Conservation (phyloP, 2,113 vertebrate species). For the Arothron firmamentum region DNA sequence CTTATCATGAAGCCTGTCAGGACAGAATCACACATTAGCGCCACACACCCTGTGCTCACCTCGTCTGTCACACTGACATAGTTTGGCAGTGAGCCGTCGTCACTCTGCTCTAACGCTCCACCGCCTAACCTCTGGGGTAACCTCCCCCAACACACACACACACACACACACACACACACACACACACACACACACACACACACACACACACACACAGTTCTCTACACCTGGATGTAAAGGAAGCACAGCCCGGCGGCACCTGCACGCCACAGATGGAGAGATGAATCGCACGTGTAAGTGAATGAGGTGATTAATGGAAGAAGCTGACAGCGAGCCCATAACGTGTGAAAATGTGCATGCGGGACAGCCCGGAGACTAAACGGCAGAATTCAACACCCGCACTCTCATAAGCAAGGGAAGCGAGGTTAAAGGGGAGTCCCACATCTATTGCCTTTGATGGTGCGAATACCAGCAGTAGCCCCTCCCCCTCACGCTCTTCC, state of each 20-base stretch:
- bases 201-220: too few species aligned
- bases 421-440: slow-evolving; percentile 30
- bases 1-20: too few species aligned
- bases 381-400: slow-evolving; percentile 35
- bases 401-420: slow-evolving; percentile 19
- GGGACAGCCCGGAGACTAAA: slow-evolving; percentile 40
- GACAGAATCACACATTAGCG: too few species aligned
- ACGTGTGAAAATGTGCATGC: slow-evolving; percentile 55
- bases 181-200: too few species aligned
- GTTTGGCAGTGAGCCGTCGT: slow-evolving; percentile 57
- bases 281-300: slow-evolving; percentile 48
- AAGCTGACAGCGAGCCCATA: slow-evolving; percentile 61
- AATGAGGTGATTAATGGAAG: slow-evolving; percentile 56
- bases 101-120: slow-evolving; percentile 46
- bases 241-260: slow-evolving; percentile 50
- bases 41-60: slow-evolving; percentile 14
- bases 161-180: too few species aligned
- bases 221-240: slow-evolving; percentile 61
- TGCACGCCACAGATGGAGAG: slow-evolving; percentile 54
- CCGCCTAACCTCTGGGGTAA: slow-evolving; percentile 21
- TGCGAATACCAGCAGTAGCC: slow-evolving; percentile 41
- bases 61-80: slow-evolving; percentile 66
- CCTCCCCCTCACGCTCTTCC: slow-evolving; percentile 32
- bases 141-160: too few species aligned
- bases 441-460: slow-evolving; percentile 66